Conservation (phyloP, 2,797 vertebrate species). For the Staurois parvus region DNA sequence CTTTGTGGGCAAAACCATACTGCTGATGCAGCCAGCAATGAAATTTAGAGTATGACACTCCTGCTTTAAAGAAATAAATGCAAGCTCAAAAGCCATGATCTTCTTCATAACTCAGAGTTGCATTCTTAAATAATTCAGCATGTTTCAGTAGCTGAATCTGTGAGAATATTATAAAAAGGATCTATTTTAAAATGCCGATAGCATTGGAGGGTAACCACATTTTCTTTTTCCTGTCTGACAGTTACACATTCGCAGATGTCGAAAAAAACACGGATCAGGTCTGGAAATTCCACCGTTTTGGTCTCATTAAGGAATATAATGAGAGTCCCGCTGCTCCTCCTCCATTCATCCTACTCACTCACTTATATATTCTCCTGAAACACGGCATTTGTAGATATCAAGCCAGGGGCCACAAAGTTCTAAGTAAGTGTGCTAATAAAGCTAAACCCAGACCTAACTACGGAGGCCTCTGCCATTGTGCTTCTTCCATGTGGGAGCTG, state of each 20-base stretch:
- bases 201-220: background rate
- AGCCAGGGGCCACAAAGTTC: background rate
- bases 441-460: no score
- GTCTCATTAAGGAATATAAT: constrained; percentile 56
- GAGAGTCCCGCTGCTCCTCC: constrained; percentile 41
- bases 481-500: background rate
- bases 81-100: no score
- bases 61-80: no score
- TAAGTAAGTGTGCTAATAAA: constrained; percentile 37
- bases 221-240: background rate
- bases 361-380: constrained; percentile 15
- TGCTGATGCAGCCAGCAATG: no score
- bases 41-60: no score
- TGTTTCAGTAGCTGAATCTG: no score
- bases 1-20: no score
- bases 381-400: background rate
- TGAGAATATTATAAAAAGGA: no score
- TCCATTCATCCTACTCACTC: constrained; percentile 44
- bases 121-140: no score
- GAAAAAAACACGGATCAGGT: constrained; percentile 51
- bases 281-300: constrained; percentile 53
- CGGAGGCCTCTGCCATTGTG: background rate
- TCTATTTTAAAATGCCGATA: no score
- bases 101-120: no score
- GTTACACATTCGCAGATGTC: constrained; percentile 48